phyloP scores from a whole-genome alignment of 53 echinoderm and acorn worm genomes.

The Pentamera pediparva region DNA sequence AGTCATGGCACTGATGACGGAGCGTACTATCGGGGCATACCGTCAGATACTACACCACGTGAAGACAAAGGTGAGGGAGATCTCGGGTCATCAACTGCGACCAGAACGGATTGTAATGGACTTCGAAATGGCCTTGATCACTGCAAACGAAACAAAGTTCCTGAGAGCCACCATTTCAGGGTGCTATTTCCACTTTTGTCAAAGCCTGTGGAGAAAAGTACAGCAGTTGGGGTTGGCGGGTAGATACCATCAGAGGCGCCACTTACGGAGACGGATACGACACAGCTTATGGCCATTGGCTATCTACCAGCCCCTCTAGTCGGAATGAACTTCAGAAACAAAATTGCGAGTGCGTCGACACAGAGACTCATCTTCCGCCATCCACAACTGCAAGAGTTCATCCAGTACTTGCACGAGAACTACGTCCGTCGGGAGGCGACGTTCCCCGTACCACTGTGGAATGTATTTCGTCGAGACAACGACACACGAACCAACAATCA shows the following conservation, averaged over 20 bases:
- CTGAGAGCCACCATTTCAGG: constrained; percentile 12
- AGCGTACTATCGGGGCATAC: constrained; percentile 20
- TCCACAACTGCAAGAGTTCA: constrained; percentile 18
- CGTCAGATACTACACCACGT: constrained; percentile 12
- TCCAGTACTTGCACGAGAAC: neutral
- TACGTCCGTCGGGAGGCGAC: neutral
- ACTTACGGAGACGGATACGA: constrained; percentile 10
- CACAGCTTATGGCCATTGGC: constrained; percentile 41
- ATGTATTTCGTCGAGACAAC: constrained; percentile 29
- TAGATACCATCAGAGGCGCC: neutral
- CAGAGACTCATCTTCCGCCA: neutral
- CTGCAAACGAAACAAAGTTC: constrained; percentile 17
- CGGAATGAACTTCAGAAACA: constrained; percentile 3
- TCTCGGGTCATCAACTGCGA: constrained; percentile 18
- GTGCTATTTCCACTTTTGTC: constrained; percentile 45
- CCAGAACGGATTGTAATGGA: constrained; percentile 29
- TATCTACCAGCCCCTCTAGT: constrained; percentile 29
- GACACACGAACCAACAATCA: constrained; percentile 38
- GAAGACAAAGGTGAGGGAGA: neutral
- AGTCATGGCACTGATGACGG: constrained; percentile 19
- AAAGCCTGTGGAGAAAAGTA: constrained; percentile 24
- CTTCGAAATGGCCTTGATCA: constrained; percentile 31
- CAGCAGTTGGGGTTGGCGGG: constrained; percentile 29
- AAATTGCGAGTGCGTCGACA: neutral
- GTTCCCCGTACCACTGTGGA: constrained; percentile 26